Percentiles rank a stretch among this genome's conserved stretches.
Conservation (phyloP, 2,797 vertebrate species). For the Pangasius mekongensis region DNA sequence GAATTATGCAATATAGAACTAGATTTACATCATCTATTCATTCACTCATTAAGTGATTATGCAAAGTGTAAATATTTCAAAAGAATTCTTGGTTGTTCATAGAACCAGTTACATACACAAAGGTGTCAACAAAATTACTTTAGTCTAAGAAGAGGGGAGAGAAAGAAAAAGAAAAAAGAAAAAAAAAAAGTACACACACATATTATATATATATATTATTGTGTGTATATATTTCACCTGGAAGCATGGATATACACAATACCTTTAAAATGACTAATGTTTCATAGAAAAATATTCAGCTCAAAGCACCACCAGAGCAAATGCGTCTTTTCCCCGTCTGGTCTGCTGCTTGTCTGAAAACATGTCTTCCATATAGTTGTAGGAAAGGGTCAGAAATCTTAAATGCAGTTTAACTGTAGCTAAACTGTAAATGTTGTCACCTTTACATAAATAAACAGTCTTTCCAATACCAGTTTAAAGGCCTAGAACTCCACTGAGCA, state of each 20-base stretch:
- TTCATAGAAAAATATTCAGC: no score
- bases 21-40: background rate
- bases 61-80: background rate
- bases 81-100: background rate
- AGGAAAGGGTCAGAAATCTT: background rate
- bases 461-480: background rate
- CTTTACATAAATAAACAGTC: background rate
- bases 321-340: background rate
- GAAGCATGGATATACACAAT: no score
- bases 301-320: background rate
- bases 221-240: no score
- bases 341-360: background rate
- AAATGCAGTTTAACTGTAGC: no score
- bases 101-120: background rate
- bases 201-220: no score
- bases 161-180: no score
- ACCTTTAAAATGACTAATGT: no score
- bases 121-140: background rate
- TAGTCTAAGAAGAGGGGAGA: background rate
- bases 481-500: background rate
- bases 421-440: background rate
- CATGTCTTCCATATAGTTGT: background rate
- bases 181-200: background rate
- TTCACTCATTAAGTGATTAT: background rate
- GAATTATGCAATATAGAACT: slow-evolving; percentile 8